Percentiles rank a stretch among this genome's conserved stretches.
These are phyloP conservation scores for Cremastobaeus sp. DNA, from an alignment of 2,888 invertebrate species.

Conservation along the genomic window DNA sequence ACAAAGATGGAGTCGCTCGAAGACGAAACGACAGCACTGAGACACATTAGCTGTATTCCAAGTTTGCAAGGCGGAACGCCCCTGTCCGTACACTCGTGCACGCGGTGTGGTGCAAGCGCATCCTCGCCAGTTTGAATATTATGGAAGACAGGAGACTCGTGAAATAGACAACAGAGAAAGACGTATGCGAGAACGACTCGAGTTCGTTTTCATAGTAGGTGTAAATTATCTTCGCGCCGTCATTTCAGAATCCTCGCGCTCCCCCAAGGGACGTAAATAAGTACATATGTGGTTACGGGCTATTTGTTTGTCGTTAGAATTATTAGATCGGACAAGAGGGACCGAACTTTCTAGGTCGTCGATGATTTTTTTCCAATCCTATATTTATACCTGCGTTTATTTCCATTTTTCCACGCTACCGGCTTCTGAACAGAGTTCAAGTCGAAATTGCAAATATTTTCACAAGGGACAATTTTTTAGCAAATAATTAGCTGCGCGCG, in stretches of 20 bases:
- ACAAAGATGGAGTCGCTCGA: conserved; percentile 56
- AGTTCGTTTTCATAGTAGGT: conserved; percentile 61
- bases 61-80: conserved; percentile 78
- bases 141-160: conserved; percentile 62
- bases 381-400: no score
- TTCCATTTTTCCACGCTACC: no score
- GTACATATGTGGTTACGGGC: conserved; percentile 58
- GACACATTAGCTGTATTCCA: conserved; percentile 74
- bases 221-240: conserved; percentile 66
- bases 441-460: no score
- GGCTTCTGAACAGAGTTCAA: no score
- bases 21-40: conserved; percentile 66
- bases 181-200: conserved; percentile 34
- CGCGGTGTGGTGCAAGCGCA: conserved; percentile 57
- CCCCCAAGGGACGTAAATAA: conserved; percentile 50
- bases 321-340: conserved; percentile 45
- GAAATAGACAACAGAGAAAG: conserved; percentile 48
- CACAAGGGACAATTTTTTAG: no score
- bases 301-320: conserved; percentile 60
- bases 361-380: no score
- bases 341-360: no score
- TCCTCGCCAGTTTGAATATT: conserved; percentile 64
- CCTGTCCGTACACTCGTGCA: conserved; percentile 68
- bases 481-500: no score
- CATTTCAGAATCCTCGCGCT: conserved; percentile 49